Base-by-base conservation (phyloP, 2,888 invertebrate species). In the Panzeria rudis region DNA sequence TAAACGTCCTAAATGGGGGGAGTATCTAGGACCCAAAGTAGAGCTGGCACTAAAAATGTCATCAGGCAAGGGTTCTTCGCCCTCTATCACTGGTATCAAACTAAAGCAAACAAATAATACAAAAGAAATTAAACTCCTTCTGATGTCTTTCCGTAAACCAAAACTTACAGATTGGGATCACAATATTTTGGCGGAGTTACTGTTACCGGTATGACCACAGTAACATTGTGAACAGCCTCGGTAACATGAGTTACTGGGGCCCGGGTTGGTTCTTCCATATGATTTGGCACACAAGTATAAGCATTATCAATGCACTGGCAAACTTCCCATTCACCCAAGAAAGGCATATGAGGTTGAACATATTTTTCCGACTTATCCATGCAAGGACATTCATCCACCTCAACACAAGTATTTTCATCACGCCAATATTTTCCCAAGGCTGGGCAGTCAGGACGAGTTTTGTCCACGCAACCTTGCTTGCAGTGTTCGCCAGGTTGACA, bases 261-360 rank as follows among this genome's bases (percentile, higher is more conserved):
- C 1, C 20, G 59, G 0, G 87, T 87, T 5, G 72, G n/a, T 44
- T 85, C 86, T 0, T 86, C 77, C 11, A 88, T 83, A 8, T 89
- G 89, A 50, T 89, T 92, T 4, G 89, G 87, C 17, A 91, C 87
- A 82, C 97, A 97, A 61, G 95, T 94, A 82, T 96, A 94, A 25
- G 94, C 94, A 92, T 97, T 97, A 89, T 96, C 94, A 8, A 96
- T 93, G 88, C 98, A 98, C 88, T 97, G 97, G 89, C 97, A 98
- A 15, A 94, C 93, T 88, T 95, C 94, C 89, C 96, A 96, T 0
- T 94, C 94, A 0, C 88, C 89, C 0, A 89, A 61, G 6, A 91
- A 90, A 1, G 95, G 94, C 71, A 94, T 94, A 20, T 96, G 96
- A 0, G 97, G 97, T 95, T 96, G 92, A 3, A 97, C 93, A 11